Percentiles rank a stretch among this genome's conserved stretches.
Conservation (phyloP, 2,797 vertebrate genomes). For the Enteromius trimaculatus region DNA sequence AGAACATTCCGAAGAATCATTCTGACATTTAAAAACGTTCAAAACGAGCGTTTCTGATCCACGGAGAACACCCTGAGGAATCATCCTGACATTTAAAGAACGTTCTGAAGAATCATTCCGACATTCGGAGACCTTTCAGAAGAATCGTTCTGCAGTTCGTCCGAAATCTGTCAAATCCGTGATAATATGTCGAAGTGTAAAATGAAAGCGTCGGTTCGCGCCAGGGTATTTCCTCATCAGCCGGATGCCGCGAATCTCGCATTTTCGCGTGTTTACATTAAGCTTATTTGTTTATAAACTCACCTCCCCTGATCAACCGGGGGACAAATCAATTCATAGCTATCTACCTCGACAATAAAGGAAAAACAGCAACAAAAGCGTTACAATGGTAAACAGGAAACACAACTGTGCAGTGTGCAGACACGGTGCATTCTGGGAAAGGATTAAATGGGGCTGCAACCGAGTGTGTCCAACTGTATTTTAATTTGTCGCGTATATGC, state of each 20-base stretch:
- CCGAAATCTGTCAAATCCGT: not conserved
- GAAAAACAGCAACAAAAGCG: slow-evolving; percentile 61
- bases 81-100: not conserved
- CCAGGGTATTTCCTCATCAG: slow-evolving; percentile 55
- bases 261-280: not conserved
- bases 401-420: slow-evolving; percentile 58
- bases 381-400: slow-evolving; percentile 78
- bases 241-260: slow-evolving; percentile 23
- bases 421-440: slow-evolving; percentile 78
- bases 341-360: not conserved
- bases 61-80: not conserved
- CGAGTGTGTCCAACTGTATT: slow-evolving; percentile 40
- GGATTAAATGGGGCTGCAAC: slow-evolving; percentile 73
- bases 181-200: slow-evolving; percentile 5
- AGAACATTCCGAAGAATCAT: not conserved
- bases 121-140: too few relatives aligned
- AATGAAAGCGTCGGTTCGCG: slow-evolving; percentile 49
- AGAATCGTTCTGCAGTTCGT: not conserved
- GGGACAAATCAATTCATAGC: not conserved
- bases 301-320: slow-evolving; percentile 4
- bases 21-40: not conserved
- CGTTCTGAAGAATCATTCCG: not conserved
- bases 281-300: not conserved
- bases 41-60: not conserved
- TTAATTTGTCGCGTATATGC: not conserved